Conservation (phyloP, 2,113 vertebrate genomes). For the Struthidea cinerea region DNA sequence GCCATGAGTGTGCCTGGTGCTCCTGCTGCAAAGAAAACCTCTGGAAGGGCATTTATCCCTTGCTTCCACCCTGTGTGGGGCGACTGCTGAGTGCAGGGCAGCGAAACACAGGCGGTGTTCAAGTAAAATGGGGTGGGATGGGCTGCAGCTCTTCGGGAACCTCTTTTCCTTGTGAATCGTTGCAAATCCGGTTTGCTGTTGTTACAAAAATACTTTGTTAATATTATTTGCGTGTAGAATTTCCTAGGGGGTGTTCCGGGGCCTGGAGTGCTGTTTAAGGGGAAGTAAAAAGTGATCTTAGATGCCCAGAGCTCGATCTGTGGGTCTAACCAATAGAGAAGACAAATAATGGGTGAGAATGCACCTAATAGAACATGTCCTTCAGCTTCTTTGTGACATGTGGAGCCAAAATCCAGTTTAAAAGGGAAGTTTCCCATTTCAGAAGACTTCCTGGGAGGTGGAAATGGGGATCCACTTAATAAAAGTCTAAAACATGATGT, state of each 20-base stretch:
- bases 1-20: neutral
- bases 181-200: neutral
- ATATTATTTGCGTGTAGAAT: rapidly evolving
- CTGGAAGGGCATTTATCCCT: neutral
- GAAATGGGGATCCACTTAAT: neutral
- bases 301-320: neutral
- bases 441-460: neutral
- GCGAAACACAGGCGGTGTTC: neutral
- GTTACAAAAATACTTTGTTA: rapidly evolving
- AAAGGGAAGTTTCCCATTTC: neutral
- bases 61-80: neutral
- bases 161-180: neutral
- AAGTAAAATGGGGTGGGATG: neutral
- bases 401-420: neutral
- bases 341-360: neutral
- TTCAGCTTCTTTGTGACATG: neutral
- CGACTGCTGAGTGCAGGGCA: neutral
- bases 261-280: neutral
- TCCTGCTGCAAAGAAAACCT: neutral
- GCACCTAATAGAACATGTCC: rapidly evolving
- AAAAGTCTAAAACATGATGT: neutral
- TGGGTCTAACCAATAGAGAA: neutral
- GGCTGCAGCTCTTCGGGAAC: neutral
- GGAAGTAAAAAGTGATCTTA: neutral
- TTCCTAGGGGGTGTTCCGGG: neutral